phyloP scores from a whole-genome alignment of 2,888 invertebrate genomes.

The Eurytoma adleriae region DNA sequence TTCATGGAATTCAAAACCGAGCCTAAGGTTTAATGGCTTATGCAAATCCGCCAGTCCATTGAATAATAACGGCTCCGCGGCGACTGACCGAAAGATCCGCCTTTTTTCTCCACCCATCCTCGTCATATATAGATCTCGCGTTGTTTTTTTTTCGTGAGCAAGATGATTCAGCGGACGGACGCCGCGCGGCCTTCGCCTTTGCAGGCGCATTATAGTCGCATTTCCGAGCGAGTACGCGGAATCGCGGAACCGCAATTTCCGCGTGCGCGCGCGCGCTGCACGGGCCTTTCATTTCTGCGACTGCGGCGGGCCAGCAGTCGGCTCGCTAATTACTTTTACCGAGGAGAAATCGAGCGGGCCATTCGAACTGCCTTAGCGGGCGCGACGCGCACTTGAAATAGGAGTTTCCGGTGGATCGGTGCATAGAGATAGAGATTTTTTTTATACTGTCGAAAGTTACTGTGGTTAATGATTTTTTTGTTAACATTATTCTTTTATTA shows the following conservation, averaged over 20 bases:
- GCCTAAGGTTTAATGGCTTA: constrained; percentile 20
- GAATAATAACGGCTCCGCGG: constrained; percentile 16
- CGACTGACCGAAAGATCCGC: not conserved
- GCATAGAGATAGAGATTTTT: too few relatives aligned
- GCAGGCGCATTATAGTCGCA: too few relatives aligned
- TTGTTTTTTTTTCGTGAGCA: not conserved
- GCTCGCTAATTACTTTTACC: constrained; percentile 13
- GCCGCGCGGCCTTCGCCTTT: not conserved
- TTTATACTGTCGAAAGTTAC: too few relatives aligned
- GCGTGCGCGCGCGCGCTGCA: too few relatives aligned
- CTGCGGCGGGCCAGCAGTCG: constrained; percentile 29
- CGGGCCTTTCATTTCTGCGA: constrained; percentile 27
- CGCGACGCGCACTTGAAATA: too few relatives aligned
- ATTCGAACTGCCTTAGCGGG: too few relatives aligned
- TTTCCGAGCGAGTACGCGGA: not conserved
- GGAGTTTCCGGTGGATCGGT: too few relatives aligned
- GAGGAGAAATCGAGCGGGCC: constrained; percentile 9
- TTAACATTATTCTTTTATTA: too few relatives aligned
- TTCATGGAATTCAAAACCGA: constrained; percentile 27
- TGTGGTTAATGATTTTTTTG: too few relatives aligned
- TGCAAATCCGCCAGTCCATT: not conserved
- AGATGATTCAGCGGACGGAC: not conserved
- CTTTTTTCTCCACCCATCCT: not conserved
- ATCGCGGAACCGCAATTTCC: constrained; percentile 33
- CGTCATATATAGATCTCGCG: not conserved